These are phyloP conservation scores for Drosophila algonquin DNA, from an alignment of 2,888 invertebrate species.

Conservation along the genomic window DNA sequence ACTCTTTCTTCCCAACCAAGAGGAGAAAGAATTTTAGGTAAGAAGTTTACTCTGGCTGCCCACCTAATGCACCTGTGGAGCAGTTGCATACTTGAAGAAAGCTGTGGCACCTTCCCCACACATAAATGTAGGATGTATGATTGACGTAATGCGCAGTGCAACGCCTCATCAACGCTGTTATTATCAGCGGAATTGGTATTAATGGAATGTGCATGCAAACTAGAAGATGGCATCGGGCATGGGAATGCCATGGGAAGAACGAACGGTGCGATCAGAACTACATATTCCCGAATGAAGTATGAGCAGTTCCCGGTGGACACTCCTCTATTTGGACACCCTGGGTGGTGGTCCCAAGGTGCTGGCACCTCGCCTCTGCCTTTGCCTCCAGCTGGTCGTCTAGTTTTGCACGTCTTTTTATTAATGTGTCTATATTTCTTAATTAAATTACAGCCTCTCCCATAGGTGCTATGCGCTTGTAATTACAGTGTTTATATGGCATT, in stretches of 20 bases:
- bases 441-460: slow-evolving; percentile 61
- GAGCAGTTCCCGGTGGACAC: slow-evolving; percentile 28
- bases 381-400: slow-evolving; percentile 18
- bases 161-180: background rate
- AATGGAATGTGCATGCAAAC: slow-evolving; percentile 8
- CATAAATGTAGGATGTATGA: slow-evolving; percentile 22
- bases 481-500: slow-evolving; percentile 56
- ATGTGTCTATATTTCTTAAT: slow-evolving; percentile 70
- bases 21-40: background rate
- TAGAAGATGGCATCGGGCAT: slow-evolving; percentile 1
- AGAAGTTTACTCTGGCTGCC: background rate
- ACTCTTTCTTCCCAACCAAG: background rate
- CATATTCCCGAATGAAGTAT: slow-evolving; percentile 27
- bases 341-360: slow-evolving; percentile 26
- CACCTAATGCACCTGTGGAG: background rate
- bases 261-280: background rate
- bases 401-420: slow-evolving; percentile 44
- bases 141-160: slow-evolving; percentile 23
- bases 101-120: background rate
- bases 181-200: slow-evolving; percentile 3
- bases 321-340: slow-evolving; percentile 38
- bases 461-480: slow-evolving; percentile 49
- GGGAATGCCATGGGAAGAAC: slow-evolving; percentile 5
- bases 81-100: slow-evolving; percentile 12
- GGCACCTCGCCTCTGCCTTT: background rate